phyloP scores from a whole-genome alignment of 2,797 vertebrate genomes.

The Enteromius thamalakanensis region DNA sequence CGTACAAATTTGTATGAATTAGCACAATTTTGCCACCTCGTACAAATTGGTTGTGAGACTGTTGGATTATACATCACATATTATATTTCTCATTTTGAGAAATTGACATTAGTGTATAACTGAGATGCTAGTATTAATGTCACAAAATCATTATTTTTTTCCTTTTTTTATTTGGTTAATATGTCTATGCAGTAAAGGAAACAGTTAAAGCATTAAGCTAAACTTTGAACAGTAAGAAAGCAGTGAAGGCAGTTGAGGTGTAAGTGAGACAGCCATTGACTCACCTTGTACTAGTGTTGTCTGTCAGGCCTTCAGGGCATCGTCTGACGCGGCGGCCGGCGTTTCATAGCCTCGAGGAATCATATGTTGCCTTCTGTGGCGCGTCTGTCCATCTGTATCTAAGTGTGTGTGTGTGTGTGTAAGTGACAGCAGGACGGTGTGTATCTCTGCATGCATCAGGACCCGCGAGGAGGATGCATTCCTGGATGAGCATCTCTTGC shows the following conservation, averaged over 20 bases:
- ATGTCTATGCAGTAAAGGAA: neutral
- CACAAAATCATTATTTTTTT: neutral
- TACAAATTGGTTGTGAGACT: too few relatives aligned
- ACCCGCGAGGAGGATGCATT: neutral
- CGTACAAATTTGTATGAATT: too few relatives aligned
- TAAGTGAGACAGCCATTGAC: neutral
- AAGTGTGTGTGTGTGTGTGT: neutral
- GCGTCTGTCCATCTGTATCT: conserved; percentile 19
- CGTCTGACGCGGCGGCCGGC: conserved; percentile 66
- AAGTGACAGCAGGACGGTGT: neutral
- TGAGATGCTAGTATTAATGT: neutral
- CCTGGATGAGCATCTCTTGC: neutral
- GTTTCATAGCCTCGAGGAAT: conserved; percentile 70
- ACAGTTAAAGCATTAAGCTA: neutral
- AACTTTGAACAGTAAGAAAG: neutral
- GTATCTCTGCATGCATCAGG: conserved; percentile 42
- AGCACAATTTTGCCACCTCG: too few relatives aligned
- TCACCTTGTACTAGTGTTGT: conserved; percentile 67
- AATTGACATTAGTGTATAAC: neutral
- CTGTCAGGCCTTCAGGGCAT: conserved; percentile 65
- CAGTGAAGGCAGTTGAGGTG: conserved; percentile 4
- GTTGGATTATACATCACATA: too few relatives aligned
- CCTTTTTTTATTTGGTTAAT: neutral
- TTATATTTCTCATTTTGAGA: neutral
- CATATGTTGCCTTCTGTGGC: conserved; percentile 72